Evolutionary conservation across 2,888 invertebrate species (phyloP).

Genomic region (Agriopis aurantiaria): DNA sequence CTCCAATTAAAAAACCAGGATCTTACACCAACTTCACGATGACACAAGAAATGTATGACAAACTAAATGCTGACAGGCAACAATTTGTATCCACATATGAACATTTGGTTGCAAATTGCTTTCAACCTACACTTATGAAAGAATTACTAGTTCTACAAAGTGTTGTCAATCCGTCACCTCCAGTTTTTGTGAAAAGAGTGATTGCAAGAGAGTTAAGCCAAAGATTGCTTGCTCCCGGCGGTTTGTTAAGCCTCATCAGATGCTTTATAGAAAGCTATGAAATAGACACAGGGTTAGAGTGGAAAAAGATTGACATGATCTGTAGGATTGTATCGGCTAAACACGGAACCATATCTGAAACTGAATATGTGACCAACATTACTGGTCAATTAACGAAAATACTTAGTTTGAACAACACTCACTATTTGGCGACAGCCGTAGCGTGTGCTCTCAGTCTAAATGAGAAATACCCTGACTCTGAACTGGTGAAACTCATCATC

Average conservation of each 20-base stretch:
- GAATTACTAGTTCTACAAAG: slow-evolving; percentile 90
- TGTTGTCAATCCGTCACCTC: slow-evolving; percentile 78
- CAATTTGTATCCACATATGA: slow-evolving; percentile 82
- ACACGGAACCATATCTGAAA: slow-evolving; percentile 75
- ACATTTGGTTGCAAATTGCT: slow-evolving; percentile 83
- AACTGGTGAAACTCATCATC: slow-evolving; percentile 62
- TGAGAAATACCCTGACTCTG: slow-evolving; percentile 77
- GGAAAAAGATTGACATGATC: slow-evolving; percentile 89
- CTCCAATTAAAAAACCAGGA: slow-evolving; percentile 88
- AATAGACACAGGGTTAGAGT: slow-evolving; percentile 86
- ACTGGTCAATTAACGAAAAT: slow-evolving; percentile 83
- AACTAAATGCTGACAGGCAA: slow-evolving; percentile 80
- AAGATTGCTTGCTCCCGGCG: slow-evolving; percentile 87
- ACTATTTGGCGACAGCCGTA: slow-evolving; percentile 81
- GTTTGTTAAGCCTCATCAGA: slow-evolving; percentile 88
- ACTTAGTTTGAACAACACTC: slow-evolving; percentile 71
- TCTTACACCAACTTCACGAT: slow-evolving; percentile 76
- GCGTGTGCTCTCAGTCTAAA: slow-evolving; percentile 85
- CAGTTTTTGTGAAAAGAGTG: slow-evolving; percentile 88
- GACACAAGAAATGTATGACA: slow-evolving; percentile 85
- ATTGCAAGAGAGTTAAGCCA: slow-evolving; percentile 87
- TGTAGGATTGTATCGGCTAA: slow-evolving; percentile 88
- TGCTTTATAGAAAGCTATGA: slow-evolving; percentile 88
- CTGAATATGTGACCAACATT: slow-evolving; percentile 84
- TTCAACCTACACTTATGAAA: slow-evolving; percentile 88